phyloP scores from a whole-genome alignment of 2,888 invertebrate genomes.

The Acronicta alni region DNA sequence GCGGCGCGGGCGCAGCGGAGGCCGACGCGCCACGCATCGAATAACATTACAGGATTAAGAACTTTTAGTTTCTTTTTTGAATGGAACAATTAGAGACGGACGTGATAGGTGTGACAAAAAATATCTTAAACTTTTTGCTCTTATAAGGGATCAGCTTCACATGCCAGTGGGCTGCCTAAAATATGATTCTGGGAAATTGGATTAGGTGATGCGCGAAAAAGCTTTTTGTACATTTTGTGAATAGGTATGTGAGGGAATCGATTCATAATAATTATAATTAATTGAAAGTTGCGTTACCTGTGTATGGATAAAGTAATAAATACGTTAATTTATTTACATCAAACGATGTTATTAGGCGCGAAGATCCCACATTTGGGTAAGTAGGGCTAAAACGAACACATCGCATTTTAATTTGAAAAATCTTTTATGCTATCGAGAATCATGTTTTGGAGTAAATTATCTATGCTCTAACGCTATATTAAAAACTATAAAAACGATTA shows the following conservation, averaged over 20 bases:
- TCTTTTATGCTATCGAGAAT: constrained; percentile 18
- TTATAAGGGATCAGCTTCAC: constrained; percentile 53
- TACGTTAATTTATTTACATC: constrained; percentile 28
- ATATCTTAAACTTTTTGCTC: constrained; percentile 67
- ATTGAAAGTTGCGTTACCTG: constrained; percentile 39
- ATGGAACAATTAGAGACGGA: constrained; percentile 80
- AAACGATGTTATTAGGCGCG: constrained; percentile 19
- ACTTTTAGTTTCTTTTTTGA: constrained; percentile 77
- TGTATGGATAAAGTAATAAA: constrained; percentile 22
- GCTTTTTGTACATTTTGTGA: constrained; percentile 46
- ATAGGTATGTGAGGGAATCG: constrained; percentile 28
- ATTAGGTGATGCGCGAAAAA: constrained; percentile 59
- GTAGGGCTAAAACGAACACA: constrained; percentile 28
- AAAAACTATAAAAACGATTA: constrained; percentile 52
- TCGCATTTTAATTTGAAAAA: constrained; percentile 9
- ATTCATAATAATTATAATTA: constrained; percentile 46
- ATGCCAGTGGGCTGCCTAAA: constrained; percentile 44
- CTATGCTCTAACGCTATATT: constrained; percentile 44
- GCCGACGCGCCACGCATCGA: constrained; percentile 71
- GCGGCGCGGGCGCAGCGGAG: constrained; percentile 51
- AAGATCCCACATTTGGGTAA: constrained; percentile 18
- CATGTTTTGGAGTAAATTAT: constrained; percentile 32
- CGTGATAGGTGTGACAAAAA: constrained; percentile 81
- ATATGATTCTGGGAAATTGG: constrained; percentile 63
- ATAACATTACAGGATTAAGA: constrained; percentile 82